A percentile compares a stretch with the other conserved stretches of the same genome.
Conservation (phyloP, 2,113 vertebrate genomes). For the Austrofundulus limnaeus region DNA sequence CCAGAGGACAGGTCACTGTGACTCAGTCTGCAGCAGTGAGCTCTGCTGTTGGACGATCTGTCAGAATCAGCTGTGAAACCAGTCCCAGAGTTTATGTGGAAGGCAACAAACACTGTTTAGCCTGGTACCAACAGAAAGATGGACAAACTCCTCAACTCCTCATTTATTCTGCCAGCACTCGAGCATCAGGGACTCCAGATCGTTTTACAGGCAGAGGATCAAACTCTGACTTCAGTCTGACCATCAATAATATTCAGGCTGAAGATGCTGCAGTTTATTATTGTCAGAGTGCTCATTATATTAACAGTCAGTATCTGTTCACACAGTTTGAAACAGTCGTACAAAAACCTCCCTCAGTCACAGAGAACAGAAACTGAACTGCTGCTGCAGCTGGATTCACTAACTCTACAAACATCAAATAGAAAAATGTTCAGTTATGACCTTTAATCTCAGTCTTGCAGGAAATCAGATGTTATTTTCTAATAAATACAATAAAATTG, state of each 20-base stretch:
- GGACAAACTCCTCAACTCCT: not conserved
- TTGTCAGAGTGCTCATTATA: too few species aligned
- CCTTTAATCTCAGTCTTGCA: too few species aligned
- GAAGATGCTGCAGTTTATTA: too few species aligned
- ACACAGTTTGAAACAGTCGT: not conserved
- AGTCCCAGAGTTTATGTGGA: too few species aligned
- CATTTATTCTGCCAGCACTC: not conserved
- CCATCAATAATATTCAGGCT: too few species aligned
- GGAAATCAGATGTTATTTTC: too few species aligned
- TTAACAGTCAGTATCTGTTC: not conserved
- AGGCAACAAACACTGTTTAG: not conserved
- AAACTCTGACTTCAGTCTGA: too few species aligned
- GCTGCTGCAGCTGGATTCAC: too few species aligned
- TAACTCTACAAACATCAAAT: too few species aligned
- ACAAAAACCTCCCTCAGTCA: slow-evolving; percentile 17
- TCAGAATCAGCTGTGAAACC: slow-evolving; percentile 18
- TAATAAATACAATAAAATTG: too few species aligned
- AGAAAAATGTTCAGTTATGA: too few species aligned
- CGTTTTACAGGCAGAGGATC: not conserved
- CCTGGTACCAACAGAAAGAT: slow-evolving; percentile 15
- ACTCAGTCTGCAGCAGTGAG: slow-evolving; percentile 20
- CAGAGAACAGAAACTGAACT: slow-evolving; percentile 21
- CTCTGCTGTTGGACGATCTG: slow-evolving; percentile 9
- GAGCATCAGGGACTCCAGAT: not conserved
- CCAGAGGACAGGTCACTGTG: not conserved